Conservation (phyloP, 2,797 vertebrate genomes). For the Pantherophis alleghaniensis region DNA sequence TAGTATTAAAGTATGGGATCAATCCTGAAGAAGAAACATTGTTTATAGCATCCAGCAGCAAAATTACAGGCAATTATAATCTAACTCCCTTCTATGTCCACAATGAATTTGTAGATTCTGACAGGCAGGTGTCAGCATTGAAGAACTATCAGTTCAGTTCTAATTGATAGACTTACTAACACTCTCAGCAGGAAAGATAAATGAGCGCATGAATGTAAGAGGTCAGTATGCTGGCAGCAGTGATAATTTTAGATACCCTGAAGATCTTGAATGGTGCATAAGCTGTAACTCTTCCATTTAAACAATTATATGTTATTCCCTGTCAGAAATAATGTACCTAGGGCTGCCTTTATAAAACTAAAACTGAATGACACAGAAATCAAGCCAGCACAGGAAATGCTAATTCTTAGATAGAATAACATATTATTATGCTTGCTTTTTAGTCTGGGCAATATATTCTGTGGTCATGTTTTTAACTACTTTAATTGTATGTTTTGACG, state of each 20-base stretch:
- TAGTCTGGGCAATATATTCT: background rate
- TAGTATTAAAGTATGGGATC: conserved; percentile 9
- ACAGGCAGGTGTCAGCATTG: conserved; percentile 58
- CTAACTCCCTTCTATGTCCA: conserved; percentile 29
- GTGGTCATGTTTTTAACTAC: background rate
- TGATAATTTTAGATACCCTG: conserved; percentile 44
- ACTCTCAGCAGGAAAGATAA: conserved; percentile 48
- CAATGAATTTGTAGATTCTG: conserved; percentile 40
- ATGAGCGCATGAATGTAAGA: conserved; percentile 38
- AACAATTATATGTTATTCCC: background rate
- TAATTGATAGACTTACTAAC: conserved; percentile 54
- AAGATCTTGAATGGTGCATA: conserved; percentile 28
- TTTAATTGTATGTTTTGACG: background rate
- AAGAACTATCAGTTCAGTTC: conserved; percentile 42
- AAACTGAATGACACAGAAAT: background rate
- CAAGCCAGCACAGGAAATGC: background rate
- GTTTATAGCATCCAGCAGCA: conserved; percentile 22
- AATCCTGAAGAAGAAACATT: conserved; percentile 27
- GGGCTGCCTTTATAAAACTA: background rate
- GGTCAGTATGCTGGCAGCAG: conserved; percentile 36
- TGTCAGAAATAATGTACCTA: background rate
- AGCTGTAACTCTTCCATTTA: background rate
- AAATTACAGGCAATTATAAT: conserved; percentile 49
- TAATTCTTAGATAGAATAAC: background rate
- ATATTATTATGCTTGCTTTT: background rate